These are phyloP conservation scores for Aspidiotus destructor DNA, from an alignment of 2,888 invertebrate species.

Conservation along the genomic window DNA sequence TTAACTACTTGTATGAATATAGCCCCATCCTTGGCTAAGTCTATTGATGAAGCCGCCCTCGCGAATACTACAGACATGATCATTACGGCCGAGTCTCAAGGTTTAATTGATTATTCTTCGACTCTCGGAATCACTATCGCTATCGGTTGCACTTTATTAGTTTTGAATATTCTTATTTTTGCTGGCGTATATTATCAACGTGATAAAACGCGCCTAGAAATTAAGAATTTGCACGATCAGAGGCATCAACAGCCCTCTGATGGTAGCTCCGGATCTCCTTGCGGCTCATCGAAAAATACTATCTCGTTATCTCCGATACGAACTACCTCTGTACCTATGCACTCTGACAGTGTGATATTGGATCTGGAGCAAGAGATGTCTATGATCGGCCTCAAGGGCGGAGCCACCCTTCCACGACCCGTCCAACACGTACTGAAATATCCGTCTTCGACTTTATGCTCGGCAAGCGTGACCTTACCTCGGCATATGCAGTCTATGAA, in stretches of 20 bases:
- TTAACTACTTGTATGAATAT: constrained; percentile 63
- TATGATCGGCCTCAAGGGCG: constrained; percentile 8
- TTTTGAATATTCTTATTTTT: constrained; percentile 72
- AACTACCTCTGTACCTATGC: background rate
- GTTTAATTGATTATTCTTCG: constrained; percentile 50
- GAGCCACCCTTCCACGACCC: constrained; percentile 12
- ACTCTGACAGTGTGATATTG: constrained; percentile 15
- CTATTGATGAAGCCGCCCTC: constrained; percentile 8
- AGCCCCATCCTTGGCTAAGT: constrained; percentile 37
- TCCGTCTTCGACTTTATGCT: constrained; percentile 8
- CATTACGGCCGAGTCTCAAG: constrained; percentile 31
- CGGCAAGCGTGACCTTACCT: constrained; percentile 16
- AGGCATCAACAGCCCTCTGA: constrained; percentile 16
- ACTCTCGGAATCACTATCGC: constrained; percentile 69
- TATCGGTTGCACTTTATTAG: constrained; percentile 68
- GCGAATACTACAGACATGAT: constrained; percentile 6
- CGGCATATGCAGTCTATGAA: constrained; percentile 17
- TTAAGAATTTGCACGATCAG: constrained; percentile 33
- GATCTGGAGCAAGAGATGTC: constrained; percentile 14
- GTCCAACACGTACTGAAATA: constrained; percentile 18
- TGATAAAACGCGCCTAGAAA: constrained; percentile 63
- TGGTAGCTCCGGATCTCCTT: constrained; percentile 16
- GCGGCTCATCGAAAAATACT: constrained; percentile 15
- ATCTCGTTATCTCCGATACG: background rate
- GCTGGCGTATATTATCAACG: constrained; percentile 76